Evolutionary conservation across 2,113 vertebrate genomes (phyloP).

Genomic region (Coracopsis vasa): DNA sequence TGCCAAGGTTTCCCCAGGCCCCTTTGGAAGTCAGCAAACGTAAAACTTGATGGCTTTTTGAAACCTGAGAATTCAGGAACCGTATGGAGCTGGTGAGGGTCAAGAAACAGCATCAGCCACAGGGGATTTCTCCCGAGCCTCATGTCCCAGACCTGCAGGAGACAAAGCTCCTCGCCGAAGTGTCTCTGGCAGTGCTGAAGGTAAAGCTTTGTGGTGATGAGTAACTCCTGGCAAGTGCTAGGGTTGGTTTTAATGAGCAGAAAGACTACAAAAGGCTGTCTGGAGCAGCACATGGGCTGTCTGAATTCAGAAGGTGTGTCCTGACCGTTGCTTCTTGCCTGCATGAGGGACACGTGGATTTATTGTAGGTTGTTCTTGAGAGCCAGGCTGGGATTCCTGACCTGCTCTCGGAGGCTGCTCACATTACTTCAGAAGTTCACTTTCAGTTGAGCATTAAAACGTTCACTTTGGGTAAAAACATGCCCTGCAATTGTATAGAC

Average conservation of each 20-base stretch:
- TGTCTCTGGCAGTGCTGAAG: not conserved
- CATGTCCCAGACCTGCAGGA: not conserved
- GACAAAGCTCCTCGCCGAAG: not conserved
- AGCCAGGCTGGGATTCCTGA: not conserved
- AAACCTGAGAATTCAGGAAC: not conserved
- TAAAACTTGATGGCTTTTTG: not conserved
- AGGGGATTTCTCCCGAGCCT: not conserved
- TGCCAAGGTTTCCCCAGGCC: not conserved
- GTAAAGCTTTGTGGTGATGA: not conserved
- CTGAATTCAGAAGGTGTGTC: not conserved
- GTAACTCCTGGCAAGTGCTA: not conserved
- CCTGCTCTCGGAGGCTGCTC: not conserved
- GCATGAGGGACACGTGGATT: fast-evolving
- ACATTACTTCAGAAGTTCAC: not conserved
- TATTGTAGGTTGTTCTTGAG: not conserved
- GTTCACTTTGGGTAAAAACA: not conserved
- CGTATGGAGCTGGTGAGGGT: not conserved
- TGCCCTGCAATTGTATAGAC: not conserved
- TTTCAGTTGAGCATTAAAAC: not conserved
- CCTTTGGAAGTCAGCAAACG: not conserved
- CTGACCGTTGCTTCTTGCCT: not conserved
- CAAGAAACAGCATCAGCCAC: not conserved
- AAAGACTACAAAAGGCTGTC: not conserved
- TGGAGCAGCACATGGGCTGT: not conserved
- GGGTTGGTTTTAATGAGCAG: not conserved